Percentiles rank a stretch among this genome's conserved stretches.
These are phyloP conservation scores for Apis dorsata DNA, from an alignment of 1,140 invertebrate genomes.

Conservation along the genomic window DNA sequence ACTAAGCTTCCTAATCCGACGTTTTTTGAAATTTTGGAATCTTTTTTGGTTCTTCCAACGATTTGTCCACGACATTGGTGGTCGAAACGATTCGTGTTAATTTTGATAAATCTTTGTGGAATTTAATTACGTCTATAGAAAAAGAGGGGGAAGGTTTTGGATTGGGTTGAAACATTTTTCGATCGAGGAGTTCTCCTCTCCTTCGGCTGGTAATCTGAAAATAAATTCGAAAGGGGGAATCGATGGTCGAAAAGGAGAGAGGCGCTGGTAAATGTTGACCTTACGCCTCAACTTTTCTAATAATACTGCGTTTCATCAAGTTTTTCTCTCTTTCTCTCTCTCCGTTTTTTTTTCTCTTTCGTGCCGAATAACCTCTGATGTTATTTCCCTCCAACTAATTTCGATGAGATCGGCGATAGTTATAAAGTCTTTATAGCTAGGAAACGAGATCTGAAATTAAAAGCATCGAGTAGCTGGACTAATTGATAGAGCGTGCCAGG, in stretches of 20 bases:
- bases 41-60: no score
- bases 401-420: not conserved
- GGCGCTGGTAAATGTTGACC: slow-evolving; percentile 22
- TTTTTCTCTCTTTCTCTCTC: not conserved
- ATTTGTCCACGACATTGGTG: no score
- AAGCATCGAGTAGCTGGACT: not conserved
- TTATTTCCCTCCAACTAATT: not conserved
- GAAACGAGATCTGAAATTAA: no score
- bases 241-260: slow-evolving; percentile 19
- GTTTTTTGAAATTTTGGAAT: no score
- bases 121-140: not conserved
- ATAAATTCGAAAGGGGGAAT: slow-evolving; percentile 42
- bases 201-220: not conserved
- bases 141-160: not conserved
- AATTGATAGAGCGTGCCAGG: no score
- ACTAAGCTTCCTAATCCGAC: no score
- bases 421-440: no score
- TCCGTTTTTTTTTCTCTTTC: not conserved
- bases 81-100: no score
- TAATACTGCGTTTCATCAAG: slow-evolving; percentile 34
- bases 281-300: slow-evolving; percentile 42
- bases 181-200: not conserved
- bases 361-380: not conserved
- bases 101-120: not conserved
- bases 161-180: slow-evolving; percentile 4